Evolutionary conservation across 2,888 invertebrate genomes (phyloP).

Genomic region (Nycteola revayana): DNA sequence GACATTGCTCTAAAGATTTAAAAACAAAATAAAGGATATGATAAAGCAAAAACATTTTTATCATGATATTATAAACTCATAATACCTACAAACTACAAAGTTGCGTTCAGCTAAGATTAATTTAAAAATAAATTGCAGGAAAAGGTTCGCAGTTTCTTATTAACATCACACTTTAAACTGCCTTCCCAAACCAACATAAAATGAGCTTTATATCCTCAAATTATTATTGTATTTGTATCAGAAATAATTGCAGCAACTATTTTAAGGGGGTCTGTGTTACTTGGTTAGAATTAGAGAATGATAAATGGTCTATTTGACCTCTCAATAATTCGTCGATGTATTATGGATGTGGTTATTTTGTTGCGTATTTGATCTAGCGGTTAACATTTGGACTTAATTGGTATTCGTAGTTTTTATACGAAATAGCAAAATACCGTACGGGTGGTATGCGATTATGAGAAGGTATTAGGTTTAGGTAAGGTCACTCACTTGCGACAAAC

Average conservation of each 20-base stretch:
- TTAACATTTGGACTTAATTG: too few species aligned
- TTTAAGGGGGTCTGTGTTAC: slow-evolving; percentile 19
- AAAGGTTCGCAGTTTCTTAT: slow-evolving; percentile 24
- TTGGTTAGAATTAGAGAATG: slow-evolving; percentile 39
- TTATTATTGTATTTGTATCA: neutral
- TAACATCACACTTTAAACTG: slow-evolving; percentile 19
- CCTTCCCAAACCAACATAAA: slow-evolving; percentile 9
- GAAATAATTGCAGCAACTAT: neutral
- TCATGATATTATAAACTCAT: too few species aligned
- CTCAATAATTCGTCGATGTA: slow-evolving; percentile 34
- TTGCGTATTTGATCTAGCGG: neutral
- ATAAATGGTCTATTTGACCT: slow-evolving; percentile 42
- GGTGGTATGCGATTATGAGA: too few species aligned
- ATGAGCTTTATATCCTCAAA: slow-evolving; percentile 9
- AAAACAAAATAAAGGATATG: too few species aligned
- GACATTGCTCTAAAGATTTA: too few species aligned
- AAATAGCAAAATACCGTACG: too few species aligned
- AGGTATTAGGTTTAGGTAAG: too few species aligned
- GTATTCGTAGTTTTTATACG: too few species aligned
- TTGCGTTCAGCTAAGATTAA: too few species aligned
- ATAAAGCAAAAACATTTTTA: too few species aligned
- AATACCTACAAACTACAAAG: too few species aligned
- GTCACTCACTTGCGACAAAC: too few species aligned
- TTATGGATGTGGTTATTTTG: slow-evolving; percentile 24
- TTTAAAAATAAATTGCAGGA: slow-evolving; percentile 14